Evolutionary conservation across 2,888 invertebrate genomes (phyloP).

Genomic region (Elysia crispata): DNA sequence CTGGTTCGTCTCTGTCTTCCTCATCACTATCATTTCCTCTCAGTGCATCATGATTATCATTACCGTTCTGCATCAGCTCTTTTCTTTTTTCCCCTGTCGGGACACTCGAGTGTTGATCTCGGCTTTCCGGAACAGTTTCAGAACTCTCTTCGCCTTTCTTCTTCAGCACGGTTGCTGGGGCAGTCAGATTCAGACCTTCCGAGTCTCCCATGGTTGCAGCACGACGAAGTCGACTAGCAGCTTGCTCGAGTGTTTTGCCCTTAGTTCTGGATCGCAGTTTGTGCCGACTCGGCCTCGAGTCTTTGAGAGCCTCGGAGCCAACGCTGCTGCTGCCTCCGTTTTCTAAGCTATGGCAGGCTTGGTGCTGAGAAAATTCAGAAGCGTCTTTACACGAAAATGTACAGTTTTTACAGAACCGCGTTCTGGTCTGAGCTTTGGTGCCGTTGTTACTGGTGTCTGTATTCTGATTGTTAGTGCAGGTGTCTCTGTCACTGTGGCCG

Average conservation of each 20-base stretch:
- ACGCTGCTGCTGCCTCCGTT: not conserved
- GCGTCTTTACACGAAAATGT: conserved; percentile 67
- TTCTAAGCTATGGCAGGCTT: conserved; percentile 41
- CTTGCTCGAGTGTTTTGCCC: conserved; percentile 1
- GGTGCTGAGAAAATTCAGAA: conserved; percentile 68
- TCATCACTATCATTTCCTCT: conserved; percentile 20
- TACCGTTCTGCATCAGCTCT: not conserved
- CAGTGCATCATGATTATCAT: not conserved
- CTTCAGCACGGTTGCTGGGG: not conserved
- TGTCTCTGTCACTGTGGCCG: conserved; percentile 29
- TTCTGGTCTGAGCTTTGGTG: conserved; percentile 57
- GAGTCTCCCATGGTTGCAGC: conserved; percentile 29
- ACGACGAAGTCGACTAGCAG: not conserved
- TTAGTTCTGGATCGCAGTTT: not conserved
- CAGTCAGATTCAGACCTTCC: not conserved
- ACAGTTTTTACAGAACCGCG: conserved; percentile 69
- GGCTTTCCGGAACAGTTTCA: not conserved
- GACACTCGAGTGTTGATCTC: not conserved
- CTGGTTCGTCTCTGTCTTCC: conserved; percentile 43
- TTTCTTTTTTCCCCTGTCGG: not conserved
- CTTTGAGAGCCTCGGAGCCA: not conserved
- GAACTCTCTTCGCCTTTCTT: not conserved
- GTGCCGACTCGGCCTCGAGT: not conserved
- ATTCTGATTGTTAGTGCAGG: no score
- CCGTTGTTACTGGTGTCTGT: conserved; percentile 30